Evolutionary conservation across 1,140 invertebrate species (phyloP), one percentile per base, ranked within the genome.

Genomic region (Glomeris maerens): DNA sequence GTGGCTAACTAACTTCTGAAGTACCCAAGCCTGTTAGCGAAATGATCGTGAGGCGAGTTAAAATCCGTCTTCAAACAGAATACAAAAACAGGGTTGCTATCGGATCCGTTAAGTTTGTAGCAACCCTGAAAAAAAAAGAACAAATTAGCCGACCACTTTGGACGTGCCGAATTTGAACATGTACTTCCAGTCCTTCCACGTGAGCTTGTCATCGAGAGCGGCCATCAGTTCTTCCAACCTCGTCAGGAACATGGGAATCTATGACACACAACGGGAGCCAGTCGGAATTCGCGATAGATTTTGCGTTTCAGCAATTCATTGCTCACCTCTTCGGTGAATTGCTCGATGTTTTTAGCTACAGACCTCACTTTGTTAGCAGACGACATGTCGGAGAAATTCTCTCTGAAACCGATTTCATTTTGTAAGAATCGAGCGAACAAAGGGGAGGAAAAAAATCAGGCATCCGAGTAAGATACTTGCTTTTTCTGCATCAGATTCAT

Each of bases 151-250:
- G 64, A 79, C 78, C 52, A 79, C 74, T 74, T 79, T 78, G 44
- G 78, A 78, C 31, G 78, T 79, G 14, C 74, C 76, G 42, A 78
- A 65, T 68, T 79, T 79, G 55, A 80, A 78, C 52, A 76, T 75
- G 61, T 79, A 79, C 58, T 79, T 79, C 65, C 78, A 80, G 60
- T 80, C 77, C 50, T 74, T 72, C 74, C 77, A 78, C 53, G 76
- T 76, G 45, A 79, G 62, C 56, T 76, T 76, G 50, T 79, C 76
- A 57, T 79, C 76, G 29, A 78, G 64, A 1, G 74, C 72, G 52
- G 69, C 64, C 26, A 72, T 73, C 14, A 78, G 61, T 61, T 79
- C 77, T 63, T 79, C 76, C 26, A 79, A 62, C 21, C 76, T 67
- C 27, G 75, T 60, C 27, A 79, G 64, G 60, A 78, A 76, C 28